Evolutionary conservation across 2,113 vertebrate genomes (phyloP).

Genomic region (pig (Sus scrofa)): DNA sequence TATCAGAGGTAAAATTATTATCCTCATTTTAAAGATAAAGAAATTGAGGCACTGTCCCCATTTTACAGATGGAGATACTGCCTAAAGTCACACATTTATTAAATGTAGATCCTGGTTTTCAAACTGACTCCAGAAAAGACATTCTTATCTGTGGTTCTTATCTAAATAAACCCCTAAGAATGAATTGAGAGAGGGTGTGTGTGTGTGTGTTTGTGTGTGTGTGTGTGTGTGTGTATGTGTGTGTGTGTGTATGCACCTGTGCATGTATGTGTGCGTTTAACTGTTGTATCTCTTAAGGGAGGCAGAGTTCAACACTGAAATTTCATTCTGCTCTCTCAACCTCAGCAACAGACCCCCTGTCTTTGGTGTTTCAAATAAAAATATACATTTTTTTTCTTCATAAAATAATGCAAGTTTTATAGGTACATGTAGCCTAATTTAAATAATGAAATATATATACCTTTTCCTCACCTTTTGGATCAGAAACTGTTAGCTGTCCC

Average conservation of each 20-base stretch:
- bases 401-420: background rate
- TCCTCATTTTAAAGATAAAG: background rate
- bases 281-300: background rate
- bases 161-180: background rate
- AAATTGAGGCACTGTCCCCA: background rate
- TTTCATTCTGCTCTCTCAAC: background rate
- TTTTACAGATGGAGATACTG: background rate
- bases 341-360: background rate
- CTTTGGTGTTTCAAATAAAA: conserved; percentile 40
- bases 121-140: background rate
- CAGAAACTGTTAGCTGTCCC: background rate
- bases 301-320: background rate
- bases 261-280: background rate
- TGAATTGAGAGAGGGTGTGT: background rate
- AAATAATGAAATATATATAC: background rate
- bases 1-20: background rate
- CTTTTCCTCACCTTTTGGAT: background rate
- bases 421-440: background rate
- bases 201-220: background rate
- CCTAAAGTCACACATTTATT: background rate
- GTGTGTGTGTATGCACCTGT: background rate
- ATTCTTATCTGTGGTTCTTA: conserved; percentile 9
- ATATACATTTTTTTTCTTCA: background rate
- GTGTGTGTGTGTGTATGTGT: background rate
- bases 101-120: background rate